Base-by-base conservation (phyloP, 2,113 vertebrate genomes). In the Hippocampus zosterae region DNA sequence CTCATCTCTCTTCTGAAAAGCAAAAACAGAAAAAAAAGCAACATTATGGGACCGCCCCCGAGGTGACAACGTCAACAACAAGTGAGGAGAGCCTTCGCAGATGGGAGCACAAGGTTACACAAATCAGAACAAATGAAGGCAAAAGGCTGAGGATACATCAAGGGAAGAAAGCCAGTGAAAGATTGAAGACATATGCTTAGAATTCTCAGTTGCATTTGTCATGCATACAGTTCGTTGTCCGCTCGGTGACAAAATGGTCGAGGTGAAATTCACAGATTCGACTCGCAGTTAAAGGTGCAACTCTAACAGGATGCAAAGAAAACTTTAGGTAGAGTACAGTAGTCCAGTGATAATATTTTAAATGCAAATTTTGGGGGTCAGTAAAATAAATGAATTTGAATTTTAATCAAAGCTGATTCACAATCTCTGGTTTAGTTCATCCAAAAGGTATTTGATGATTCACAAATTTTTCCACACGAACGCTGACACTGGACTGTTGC, bases 161-260 rank as follows among this genome's bases (percentile, higher is more conserved):
- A 56, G 27, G 27, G n/a, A 55, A 64, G 10, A 25, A 23, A 63
- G n/a, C 23, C 29, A 29, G 37, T 8, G 37, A 68, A 65, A 33
- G 37, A 27, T 48, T 42, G 63, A 46, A 67, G 42, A 76, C 33
- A 37, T 55, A 1, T 41, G 40, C 46, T 6, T 11, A 67, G 63
- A 42, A 25, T 53, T 68, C 29, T 67, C 40, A 61, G n/a, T 66
- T 70, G 68, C 53, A 70, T 21, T 70, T 65, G 56, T 69, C 61
- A 65, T 44, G 9, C 40, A 16, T 12, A 64, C 21, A 62, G 60
- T 55, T 1, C 18, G 8, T 57, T 59, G 52, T 46, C 46, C 46
- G 37, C 13, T 0, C 25, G 62, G 41, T 8, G 25, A 59, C 25
- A 37, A 33, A 21, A 29, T 29, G 10, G 41, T 25, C 60, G 65